Evolutionary conservation across 2,113 vertebrate species (phyloP).

Genomic region (Sinocyclocheilus grahami): DNA sequence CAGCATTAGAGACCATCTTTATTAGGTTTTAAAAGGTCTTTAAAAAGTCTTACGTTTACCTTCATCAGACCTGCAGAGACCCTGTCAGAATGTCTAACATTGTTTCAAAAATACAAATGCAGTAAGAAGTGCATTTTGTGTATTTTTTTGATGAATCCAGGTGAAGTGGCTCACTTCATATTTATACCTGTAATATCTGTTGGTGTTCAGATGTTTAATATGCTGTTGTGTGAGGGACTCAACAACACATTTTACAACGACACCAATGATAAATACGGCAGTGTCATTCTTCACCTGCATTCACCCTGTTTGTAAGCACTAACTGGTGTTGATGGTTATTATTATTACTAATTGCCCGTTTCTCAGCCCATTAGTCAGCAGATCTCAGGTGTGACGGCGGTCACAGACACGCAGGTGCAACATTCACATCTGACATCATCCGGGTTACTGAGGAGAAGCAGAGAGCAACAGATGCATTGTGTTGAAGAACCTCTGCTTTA

Average conservation of each 20-base stretch:
- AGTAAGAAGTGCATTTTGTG: not conserved
- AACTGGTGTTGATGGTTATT: not conserved
- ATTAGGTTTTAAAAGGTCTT: too few species aligned
- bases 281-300: not conserved
- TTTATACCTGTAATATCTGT: not conserved
- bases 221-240: not conserved
- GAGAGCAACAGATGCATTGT: too few species aligned
- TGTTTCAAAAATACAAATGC: not conserved
- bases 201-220: not conserved
- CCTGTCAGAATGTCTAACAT: not conserved
- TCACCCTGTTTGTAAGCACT: not conserved
- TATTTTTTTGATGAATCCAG: not conserved
- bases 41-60: too few species aligned
- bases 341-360: not conserved
- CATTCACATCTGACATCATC: too few species aligned
- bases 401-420: too few species aligned
- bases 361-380: not conserved
- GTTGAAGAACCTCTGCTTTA: too few species aligned
- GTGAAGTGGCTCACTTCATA: not conserved
- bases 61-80: too few species aligned
- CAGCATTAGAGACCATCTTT: too few species aligned
- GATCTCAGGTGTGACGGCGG: not conserved
- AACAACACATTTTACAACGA: not conserved
- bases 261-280: not conserved
- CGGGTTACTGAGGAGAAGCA: too few species aligned